These are phyloP conservation scores for Okapia johnstoni DNA, from an alignment of 2,113 vertebrate species.

Conservation along the genomic window DNA sequence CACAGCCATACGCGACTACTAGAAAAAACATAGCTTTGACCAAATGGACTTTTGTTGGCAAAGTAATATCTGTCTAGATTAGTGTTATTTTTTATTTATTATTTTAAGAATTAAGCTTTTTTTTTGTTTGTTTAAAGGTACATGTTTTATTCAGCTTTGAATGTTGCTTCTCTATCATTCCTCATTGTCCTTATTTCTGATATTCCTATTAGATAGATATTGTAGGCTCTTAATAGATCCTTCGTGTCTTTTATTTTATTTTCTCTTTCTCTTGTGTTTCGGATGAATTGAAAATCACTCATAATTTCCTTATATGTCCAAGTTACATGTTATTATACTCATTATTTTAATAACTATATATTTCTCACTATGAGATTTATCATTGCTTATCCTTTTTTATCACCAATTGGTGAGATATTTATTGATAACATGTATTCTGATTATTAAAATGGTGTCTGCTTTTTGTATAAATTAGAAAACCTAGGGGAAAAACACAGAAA, in stretches of 20 bases:
- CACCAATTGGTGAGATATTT: neutral
- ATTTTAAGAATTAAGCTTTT: neutral
- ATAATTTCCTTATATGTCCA: neutral
- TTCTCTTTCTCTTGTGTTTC: neutral
- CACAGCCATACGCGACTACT: neutral
- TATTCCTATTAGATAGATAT: neutral
- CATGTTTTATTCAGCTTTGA: neutral
- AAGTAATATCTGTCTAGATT: neutral
- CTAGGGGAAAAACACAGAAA: neutral
- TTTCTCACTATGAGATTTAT: neutral
- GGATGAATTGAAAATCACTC: neutral
- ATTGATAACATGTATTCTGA: neutral
- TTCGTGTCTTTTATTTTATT: neutral
- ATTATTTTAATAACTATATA: neutral
- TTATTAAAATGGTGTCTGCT: neutral
- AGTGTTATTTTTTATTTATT: neutral
- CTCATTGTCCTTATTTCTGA: neutral
- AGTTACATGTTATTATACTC: neutral
- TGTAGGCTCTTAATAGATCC: neutral
- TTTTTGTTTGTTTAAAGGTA: neutral
- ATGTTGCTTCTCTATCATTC: neutral
- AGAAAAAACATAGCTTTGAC: neutral
- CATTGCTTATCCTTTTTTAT: neutral
- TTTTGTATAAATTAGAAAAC: neutral
- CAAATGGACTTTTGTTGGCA: neutral